A percentile compares a stretch with the other conserved stretches of the same genome.
Conservation (phyloP, 2,888 invertebrate species). For the Oxycera nigricornis region DNA sequence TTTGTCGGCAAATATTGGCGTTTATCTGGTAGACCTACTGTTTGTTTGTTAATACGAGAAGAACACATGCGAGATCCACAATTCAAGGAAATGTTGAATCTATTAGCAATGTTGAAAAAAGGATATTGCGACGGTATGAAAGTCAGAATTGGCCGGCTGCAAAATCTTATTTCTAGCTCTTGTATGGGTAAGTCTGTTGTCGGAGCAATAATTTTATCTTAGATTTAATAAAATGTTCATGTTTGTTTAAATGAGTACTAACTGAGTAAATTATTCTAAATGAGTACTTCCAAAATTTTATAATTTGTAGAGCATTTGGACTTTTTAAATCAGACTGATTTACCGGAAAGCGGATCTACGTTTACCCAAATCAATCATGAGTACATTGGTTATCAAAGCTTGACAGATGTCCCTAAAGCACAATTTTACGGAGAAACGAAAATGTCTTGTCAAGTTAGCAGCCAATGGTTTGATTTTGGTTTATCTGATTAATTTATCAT, state of each 20-base stretch:
- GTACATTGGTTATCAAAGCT: constrained; percentile 93
- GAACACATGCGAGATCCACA: constrained; percentile 97
- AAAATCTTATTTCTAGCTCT: constrained; percentile 97
- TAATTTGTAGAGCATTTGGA: constrained; percentile 92
- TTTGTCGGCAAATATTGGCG: constrained; percentile 99
- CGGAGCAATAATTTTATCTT: too few species aligned
- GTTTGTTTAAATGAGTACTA: too few species aligned
- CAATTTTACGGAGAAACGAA: constrained; percentile 75
- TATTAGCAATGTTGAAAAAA: constrained; percentile 95
- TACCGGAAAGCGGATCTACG: constrained; percentile 77
- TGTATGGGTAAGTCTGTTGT: constrained; percentile 87
- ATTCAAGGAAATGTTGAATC: constrained; percentile 94
- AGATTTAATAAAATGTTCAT: too few species aligned
- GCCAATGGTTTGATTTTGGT: neutral
- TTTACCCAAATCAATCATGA: constrained; percentile 91
- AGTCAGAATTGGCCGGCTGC: constrained; percentile 89
- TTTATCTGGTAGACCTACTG: constrained; percentile 94
- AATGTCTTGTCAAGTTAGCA: constrained; percentile 62
- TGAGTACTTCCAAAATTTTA: too few species aligned
- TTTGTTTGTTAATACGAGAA: constrained; percentile 92
- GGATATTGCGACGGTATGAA: constrained; percentile 96
- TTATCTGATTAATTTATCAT: too few species aligned
- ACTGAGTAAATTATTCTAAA: too few species aligned
- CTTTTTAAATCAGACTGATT: constrained; percentile 86
- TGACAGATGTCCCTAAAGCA: constrained; percentile 91